Evolutionary conservation across 64 coral and sea anemone genomes (phyloP), one percentile per base, ranked within the genome.

Genomic region (Porites lutea): DNA sequence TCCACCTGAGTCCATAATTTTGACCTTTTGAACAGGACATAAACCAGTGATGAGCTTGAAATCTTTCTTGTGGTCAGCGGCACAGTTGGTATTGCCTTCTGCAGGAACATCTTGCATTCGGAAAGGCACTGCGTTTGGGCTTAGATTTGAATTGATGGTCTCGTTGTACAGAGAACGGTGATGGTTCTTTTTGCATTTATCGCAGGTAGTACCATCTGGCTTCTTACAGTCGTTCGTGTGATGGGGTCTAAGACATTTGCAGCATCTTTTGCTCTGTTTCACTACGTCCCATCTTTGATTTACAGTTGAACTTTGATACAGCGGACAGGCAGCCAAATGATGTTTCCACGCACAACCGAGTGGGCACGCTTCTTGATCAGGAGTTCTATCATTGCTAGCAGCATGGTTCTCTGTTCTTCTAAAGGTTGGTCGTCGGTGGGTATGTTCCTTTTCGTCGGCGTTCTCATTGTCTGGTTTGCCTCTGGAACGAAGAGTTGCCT

Each of bases 191-290:
- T 16, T 16, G 62, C 93, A 86, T 55, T 94, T 80, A 58, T 89
- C 71, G 37, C 86, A 94, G 6, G 86, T 75, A 13, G 86, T 66
- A 55, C 93, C 93, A 48, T 94, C 79, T 50, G 66, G 63, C 48
- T 94, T 90, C 46, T 83, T 74, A 51, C 93, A 94, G 21, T 90
- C 70, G 61, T 95, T 60, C 62, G 88, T 95, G 79, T 86, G 88
- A 71, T 90, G 93, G 2, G 48, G 13, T 84, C 18, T 85, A 2
- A 94, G 59, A 63, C 93, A 95, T 19, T 95, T 90, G 52, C 71
- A 55, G 67, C 80, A 92, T 75, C 68, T 19, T 45, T 73, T 59
- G 60, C 77, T 18, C 59, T 71, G 60, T 57, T 68, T 82, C 47
- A 94, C 86, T 48, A 89, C 68, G 7, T 77, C 77, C 86, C 86